phyloP scores from a whole-genome alignment of 2,113 vertebrate species.

The Mastomys coucha region DNA sequence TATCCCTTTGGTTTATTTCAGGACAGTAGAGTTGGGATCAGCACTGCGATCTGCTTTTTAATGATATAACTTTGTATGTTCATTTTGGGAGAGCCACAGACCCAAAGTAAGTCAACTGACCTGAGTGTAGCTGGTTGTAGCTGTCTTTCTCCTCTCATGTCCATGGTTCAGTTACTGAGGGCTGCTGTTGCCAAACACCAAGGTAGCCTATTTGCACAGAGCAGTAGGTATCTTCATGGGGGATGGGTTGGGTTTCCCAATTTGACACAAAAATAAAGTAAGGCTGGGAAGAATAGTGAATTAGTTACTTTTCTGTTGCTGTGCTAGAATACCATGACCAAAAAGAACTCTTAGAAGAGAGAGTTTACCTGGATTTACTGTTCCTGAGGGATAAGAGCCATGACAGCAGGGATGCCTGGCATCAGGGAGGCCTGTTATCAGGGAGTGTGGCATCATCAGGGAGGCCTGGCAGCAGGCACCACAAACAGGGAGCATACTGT shows the following conservation, averaged over 20 bases:
- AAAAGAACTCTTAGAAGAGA: background rate
- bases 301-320: background rate
- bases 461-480: background rate
- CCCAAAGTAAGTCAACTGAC: conserved; percentile 44
- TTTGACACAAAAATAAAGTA: conserved; percentile 25
- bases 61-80: conserved; percentile 53
- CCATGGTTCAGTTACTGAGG: background rate
- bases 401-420: background rate
- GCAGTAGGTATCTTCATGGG: background rate
- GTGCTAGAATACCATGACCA: background rate
- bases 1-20: conserved; percentile 76
- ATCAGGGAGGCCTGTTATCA: too few species aligned
- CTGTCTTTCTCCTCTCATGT: background rate
- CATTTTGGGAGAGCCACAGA: conserved; percentile 43
- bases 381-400: background rate
- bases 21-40: conserved; percentile 52
- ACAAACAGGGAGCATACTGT: background rate
- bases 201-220: background rate
- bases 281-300: background rate
- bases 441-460: background rate
- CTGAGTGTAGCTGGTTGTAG: background rate
- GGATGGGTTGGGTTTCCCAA: background rate
- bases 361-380: background rate
- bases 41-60: conserved; percentile 62
- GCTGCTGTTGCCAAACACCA: accelerated